Conservation (phyloP, 2,797 vertebrate species). For the Parauchenoglanis ngamensis region DNA sequence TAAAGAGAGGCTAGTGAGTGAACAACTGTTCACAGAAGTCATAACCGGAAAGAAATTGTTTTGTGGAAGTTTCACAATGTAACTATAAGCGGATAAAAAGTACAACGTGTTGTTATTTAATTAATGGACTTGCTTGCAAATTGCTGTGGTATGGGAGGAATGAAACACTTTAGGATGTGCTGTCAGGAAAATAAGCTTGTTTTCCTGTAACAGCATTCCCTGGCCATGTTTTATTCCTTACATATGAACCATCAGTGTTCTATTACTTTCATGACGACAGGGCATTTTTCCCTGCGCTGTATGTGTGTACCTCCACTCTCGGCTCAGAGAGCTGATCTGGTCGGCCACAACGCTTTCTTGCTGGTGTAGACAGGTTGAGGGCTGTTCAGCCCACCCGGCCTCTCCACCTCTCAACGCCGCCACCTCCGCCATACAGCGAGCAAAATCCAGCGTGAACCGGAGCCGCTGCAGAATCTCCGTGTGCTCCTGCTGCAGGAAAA, state of each 20-base stretch:
- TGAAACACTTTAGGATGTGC: background rate
- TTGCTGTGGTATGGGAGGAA: background rate
- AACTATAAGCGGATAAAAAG: background rate
- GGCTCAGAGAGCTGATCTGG: conserved; percentile 95
- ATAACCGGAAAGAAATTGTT: background rate
- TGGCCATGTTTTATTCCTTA: background rate
- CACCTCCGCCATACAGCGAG: conserved; percentile 89
- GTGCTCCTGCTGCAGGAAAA: conserved; percentile 88
- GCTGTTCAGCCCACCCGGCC: conserved; percentile 64
- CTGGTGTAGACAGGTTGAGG: conserved; percentile 73
- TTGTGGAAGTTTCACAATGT: background rate
- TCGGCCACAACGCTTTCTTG: conserved; percentile 92
- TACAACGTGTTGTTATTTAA: background rate
- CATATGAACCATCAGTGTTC: background rate
- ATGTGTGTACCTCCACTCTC: conserved; percentile 88
- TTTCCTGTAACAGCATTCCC: background rate
- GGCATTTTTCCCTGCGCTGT: background rate
- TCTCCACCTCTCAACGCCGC: conserved; percentile 78
- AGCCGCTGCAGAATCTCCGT: conserved; percentile 88
- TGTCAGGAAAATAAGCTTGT: background rate
- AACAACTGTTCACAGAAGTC: background rate
- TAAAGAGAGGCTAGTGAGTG: background rate
- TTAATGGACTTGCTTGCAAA: background rate
- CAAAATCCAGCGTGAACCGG: conserved; percentile 88
- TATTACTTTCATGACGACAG: background rate